Evolutionary conservation across 2,888 invertebrate genomes (phyloP).

Genomic region (Lepidochitona cinerea): DNA sequence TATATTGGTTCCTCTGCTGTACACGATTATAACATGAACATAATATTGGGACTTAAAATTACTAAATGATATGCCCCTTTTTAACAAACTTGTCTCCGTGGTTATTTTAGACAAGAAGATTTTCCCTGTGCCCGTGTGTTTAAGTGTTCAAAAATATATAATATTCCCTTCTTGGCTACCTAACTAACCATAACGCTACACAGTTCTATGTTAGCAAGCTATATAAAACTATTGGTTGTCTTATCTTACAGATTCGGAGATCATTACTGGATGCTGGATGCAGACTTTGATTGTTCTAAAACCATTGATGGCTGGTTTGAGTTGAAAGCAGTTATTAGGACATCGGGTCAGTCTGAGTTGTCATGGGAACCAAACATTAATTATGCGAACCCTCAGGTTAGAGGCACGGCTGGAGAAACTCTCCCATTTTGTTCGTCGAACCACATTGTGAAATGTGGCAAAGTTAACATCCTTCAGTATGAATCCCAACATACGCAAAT

Average conservation of each 20-base stretch:
- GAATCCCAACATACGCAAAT: neutral
- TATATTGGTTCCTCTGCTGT: too few species aligned
- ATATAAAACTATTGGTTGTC: too few species aligned
- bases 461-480: constrained; percentile 61
- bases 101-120: too few species aligned
- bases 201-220: too few species aligned
- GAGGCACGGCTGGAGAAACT: constrained; percentile 44
- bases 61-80: too few species aligned
- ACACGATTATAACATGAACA: too few species aligned
- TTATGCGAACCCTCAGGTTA: constrained; percentile 50
- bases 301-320: constrained; percentile 68
- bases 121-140: too few species aligned
- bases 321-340: constrained; percentile 43
- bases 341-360: constrained; percentile 32
- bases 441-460: constrained; percentile 66
- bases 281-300: constrained; percentile 64
- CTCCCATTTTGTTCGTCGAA: constrained; percentile 48
- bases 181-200: too few species aligned
- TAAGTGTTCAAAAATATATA: too few species aligned
- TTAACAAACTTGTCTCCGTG: too few species aligned
- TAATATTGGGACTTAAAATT: too few species aligned
- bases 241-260: constrained; percentile 48
- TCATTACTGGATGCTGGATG: constrained; percentile 66
- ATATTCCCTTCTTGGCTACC: too few species aligned
- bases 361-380: constrained; percentile 53